Conservation (phyloP, 92 coral and sea anemone genomes). For the Scolanthus callimorphus region DNA sequence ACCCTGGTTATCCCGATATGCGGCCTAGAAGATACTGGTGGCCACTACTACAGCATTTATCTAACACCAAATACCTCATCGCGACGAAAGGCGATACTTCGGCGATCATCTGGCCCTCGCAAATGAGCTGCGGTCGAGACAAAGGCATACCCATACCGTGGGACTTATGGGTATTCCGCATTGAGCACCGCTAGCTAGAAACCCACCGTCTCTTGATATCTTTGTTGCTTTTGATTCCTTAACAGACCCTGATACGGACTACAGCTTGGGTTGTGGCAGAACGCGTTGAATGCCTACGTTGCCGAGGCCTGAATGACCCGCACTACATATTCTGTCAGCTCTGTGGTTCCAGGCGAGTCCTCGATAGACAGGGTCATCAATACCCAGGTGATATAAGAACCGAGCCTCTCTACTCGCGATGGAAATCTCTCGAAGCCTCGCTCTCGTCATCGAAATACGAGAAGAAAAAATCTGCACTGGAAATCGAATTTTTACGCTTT, state of each 20-base stretch:
- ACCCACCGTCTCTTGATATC: too few species aligned
- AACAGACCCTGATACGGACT: too few species aligned
- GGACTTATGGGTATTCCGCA: conserved; percentile 14
- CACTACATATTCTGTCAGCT: conserved; percentile 9
- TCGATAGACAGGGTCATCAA: background rate
- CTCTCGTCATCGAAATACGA: conserved; percentile 11
- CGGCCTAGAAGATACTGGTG: conserved; percentile 11
- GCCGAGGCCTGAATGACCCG: conserved; percentile 9
- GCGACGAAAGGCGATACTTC: conserved; percentile 1
- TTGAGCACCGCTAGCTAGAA: too few species aligned
- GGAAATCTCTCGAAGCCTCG: conserved; percentile 5
- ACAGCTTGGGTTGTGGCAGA: conserved; percentile 8
- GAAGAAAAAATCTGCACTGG: conserved; percentile 1
- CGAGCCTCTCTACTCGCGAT: background rate
- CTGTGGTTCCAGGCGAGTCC: conserved; percentile 9
- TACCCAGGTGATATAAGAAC: background rate
- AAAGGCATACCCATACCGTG: conserved; percentile 2
- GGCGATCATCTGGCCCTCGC: conserved; percentile 6
- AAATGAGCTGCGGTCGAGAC: background rate
- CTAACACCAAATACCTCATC: background rate
- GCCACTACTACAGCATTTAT: too few species aligned
- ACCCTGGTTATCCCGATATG: conserved; percentile 20
- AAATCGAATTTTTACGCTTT: background rate
- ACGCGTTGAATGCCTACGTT: conserved; percentile 12
- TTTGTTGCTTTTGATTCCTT: background rate